Evolutionary conservation across 1,140 invertebrate species (phyloP).

Genomic region (Brachionus koreanus): DNA sequence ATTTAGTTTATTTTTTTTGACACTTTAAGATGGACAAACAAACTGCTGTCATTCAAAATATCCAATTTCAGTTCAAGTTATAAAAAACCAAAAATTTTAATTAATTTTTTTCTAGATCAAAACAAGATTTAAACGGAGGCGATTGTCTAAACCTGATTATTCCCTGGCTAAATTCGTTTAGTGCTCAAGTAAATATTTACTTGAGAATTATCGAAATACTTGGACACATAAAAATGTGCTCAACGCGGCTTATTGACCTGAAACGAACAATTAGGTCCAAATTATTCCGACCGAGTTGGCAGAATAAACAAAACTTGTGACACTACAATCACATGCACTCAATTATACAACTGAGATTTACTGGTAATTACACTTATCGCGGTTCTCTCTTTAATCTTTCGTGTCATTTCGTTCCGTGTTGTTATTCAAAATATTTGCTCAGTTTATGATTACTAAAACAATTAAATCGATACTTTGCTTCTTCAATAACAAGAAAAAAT

Average conservation of each 20-base stretch:
- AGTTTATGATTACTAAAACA: conserved; percentile 20
- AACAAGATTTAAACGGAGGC: background rate
- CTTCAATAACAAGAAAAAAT: background rate
- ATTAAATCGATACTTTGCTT: conserved; percentile 9
- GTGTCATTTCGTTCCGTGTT: conserved; percentile 4
- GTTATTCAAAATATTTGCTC: conserved; percentile 16
- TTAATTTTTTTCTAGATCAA: background rate
- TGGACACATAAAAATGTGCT: conserved; percentile 1
- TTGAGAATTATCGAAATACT: conserved; percentile 8
- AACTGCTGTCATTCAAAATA: background rate
- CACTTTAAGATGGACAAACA: conserved; percentile 6
- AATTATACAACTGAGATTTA: background rate
- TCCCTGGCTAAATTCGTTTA: background rate
- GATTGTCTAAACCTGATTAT: conserved; percentile 1
- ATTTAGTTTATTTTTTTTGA: background rate
- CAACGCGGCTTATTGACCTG: background rate
- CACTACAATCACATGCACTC: background rate
- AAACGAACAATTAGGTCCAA: background rate
- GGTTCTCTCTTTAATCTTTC: background rate
- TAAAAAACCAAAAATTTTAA: background rate
- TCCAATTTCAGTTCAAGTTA: background rate
- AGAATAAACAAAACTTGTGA: background rate
- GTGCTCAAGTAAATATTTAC: background rate
- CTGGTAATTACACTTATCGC: conserved; percentile 24
- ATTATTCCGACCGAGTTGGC: background rate